Evolutionary conservation across 2,888 invertebrate genomes (phyloP).

Genomic region (Ophion slaviceki): DNA sequence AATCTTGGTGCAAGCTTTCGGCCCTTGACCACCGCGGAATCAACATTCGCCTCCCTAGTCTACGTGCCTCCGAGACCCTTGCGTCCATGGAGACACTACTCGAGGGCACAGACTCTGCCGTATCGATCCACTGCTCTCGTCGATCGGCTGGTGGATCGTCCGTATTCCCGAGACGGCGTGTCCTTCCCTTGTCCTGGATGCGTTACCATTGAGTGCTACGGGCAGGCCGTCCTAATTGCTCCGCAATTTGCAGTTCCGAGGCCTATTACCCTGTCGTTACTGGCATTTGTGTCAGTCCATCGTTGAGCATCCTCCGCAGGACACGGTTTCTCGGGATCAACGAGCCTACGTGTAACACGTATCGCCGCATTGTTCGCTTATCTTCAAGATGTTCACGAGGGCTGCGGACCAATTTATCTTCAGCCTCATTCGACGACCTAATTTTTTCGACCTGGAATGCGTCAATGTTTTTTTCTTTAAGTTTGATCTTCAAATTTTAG

Average conservation of each 20-base stretch:
- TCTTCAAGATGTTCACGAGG: too few species aligned
- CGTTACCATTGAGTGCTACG: conserved; percentile 59
- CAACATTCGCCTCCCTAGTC: conserved; percentile 43
- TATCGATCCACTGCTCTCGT: conserved; percentile 40
- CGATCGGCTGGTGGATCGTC: conserved; percentile 13
- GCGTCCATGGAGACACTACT: conserved; percentile 23
- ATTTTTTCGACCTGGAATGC: too few species aligned
- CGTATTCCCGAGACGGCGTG: conserved; percentile 22
- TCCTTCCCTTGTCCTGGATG: conserved; percentile 35
- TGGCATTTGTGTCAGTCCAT: conserved; percentile 58
- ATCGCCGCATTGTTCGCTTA: too few species aligned
- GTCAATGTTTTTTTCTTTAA: too few species aligned
- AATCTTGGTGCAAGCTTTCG: conserved; percentile 10
- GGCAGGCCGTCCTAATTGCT: conserved; percentile 62
- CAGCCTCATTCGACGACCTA: too few species aligned
- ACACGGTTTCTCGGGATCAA: too few species aligned
- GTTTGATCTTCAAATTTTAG: too few species aligned
- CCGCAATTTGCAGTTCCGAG: conserved; percentile 59
- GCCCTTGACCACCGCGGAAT: conserved; percentile 60
- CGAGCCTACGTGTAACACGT: too few species aligned
- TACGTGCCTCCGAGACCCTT: conserved; percentile 31
- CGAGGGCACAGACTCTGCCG: not conserved
- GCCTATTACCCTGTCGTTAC: conserved; percentile 57
- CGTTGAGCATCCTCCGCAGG: conserved; percentile 17
- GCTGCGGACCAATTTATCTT: too few species aligned